These are phyloP conservation scores for Pomacea canaliculata DNA, from an alignment of 2,888 invertebrate genomes.

Conservation along the genomic window DNA sequence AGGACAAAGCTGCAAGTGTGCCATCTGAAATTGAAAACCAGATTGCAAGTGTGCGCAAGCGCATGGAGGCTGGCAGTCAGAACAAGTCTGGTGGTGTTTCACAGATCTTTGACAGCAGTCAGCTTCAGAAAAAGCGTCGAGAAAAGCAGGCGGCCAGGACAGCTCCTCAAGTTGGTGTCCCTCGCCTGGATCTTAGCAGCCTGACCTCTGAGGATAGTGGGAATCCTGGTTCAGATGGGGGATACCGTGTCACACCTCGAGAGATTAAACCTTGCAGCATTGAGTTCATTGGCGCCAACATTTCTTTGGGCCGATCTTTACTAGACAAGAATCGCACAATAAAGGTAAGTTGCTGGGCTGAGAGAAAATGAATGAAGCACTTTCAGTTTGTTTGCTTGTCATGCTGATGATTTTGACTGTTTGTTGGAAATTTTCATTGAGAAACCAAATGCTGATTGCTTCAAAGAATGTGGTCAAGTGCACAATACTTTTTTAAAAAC, in stretches of 20 bases:
- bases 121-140: slow-evolving; percentile 33
- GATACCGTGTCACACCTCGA: slow-evolving; percentile 44
- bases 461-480: too few relatives aligned
- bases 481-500: too few relatives aligned
- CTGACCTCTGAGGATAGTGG: slow-evolving; percentile 40
- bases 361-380: too few relatives aligned
- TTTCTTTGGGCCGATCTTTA: slow-evolving; percentile 48
- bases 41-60: slow-evolving; percentile 25
- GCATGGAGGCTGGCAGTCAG: slow-evolving; percentile 26
- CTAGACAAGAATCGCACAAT: slow-evolving; percentile 46
- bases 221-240: slow-evolving; percentile 45
- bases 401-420: too few relatives aligned
- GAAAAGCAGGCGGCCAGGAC: slow-evolving; percentile 26
- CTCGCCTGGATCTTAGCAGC: slow-evolving; percentile 49
- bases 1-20: background rate
- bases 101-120: slow-evolving; percentile 38
- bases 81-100: slow-evolving; percentile 28
- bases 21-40: slow-evolving; percentile 31
- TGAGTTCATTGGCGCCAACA: slow-evolving; percentile 58
- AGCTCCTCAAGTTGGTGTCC: slow-evolving; percentile 25
- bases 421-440: too few relatives aligned
- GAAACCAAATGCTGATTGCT: too few relatives aligned
- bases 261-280: slow-evolving; percentile 54
- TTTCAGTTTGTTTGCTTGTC: too few relatives aligned
- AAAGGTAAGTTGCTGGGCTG: slow-evolving; percentile 40